Evolutionary conservation across 2,113 vertebrate species (phyloP).

Genomic region (Mirounga angustirostris): DNA sequence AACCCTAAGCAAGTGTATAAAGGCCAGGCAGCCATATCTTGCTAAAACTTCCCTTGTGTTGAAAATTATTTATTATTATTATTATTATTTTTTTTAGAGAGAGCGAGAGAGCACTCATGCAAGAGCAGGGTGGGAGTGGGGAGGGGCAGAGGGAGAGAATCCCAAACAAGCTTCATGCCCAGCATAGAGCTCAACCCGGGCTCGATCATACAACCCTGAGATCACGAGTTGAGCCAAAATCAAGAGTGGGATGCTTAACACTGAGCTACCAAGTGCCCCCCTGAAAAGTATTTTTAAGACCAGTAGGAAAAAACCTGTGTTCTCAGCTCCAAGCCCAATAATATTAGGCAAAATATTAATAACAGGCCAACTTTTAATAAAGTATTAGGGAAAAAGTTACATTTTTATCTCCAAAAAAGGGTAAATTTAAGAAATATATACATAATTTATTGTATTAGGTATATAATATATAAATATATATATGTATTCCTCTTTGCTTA

Average conservation of each 20-base stretch:
- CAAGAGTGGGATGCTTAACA: background rate
- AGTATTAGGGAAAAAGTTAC: background rate
- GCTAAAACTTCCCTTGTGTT: background rate
- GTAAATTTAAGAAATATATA: background rate
- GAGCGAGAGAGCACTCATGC: background rate
- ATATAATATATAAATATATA: background rate
- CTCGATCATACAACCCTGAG: too few species aligned
- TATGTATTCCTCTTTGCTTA: background rate
- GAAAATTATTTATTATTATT: slow-evolving; percentile 6
- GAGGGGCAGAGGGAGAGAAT: too few species aligned
- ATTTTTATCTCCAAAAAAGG: background rate
- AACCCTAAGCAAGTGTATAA: slow-evolving; percentile 6
- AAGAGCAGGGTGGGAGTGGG: background rate
- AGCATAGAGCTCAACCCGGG: too few species aligned
- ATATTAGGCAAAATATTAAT: slow-evolving; percentile 27
- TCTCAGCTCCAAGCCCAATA: background rate
- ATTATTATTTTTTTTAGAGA: background rate
- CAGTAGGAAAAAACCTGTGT: background rate
- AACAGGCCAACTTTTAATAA: background rate
- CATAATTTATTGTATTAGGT: background rate
- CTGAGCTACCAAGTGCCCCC: background rate
- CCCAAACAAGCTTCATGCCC: too few species aligned
- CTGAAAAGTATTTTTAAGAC: slow-evolving; percentile 43
- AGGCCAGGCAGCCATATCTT: background rate
- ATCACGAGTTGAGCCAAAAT: background rate